Percentiles rank a stretch among this genome's conserved stretches.
These are phyloP conservation scores for Tychaedon coryphoeus DNA, from an alignment of 2,113 vertebrate genomes.

Conservation along the genomic window DNA sequence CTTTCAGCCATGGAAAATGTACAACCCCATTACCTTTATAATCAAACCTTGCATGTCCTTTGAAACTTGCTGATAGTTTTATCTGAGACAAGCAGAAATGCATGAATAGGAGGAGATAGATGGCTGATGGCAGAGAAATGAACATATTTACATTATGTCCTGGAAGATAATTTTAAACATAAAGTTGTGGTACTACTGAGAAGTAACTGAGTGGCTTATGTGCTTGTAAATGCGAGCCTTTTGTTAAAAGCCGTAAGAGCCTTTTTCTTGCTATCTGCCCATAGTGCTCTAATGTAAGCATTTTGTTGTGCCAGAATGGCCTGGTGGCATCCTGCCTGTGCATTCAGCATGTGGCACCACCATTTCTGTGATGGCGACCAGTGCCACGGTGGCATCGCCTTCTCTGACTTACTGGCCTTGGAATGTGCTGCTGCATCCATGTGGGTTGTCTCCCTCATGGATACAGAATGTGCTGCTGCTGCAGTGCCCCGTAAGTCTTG, in stretches of 20 bases:
- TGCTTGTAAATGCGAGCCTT: neutral
- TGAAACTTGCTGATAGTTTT: neutral
- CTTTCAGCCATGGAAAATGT: neutral
- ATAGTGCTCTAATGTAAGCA: neutral
- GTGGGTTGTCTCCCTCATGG: neutral
- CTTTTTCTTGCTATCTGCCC: neutral
- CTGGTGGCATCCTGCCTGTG: neutral
- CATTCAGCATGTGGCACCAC: neutral
- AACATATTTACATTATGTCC: neutral
- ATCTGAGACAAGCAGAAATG: neutral
- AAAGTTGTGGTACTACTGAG: neutral
- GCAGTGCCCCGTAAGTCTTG: rapidly evolving
- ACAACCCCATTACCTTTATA: neutral
- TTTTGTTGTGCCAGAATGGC: neutral
- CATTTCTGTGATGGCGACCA: neutral
- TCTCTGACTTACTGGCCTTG: neutral
- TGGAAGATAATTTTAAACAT: neutral
- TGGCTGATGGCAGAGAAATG: neutral
- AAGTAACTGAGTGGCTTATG: neutral
- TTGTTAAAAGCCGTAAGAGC: neutral
- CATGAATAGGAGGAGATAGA: neutral
- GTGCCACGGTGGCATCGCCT: neutral
- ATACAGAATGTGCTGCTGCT: neutral
- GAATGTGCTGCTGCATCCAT: rapidly evolving
- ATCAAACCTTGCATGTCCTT: neutral